Conservation (phyloP, 2,113 vertebrate species). For the Microcebus murinus region DNA sequence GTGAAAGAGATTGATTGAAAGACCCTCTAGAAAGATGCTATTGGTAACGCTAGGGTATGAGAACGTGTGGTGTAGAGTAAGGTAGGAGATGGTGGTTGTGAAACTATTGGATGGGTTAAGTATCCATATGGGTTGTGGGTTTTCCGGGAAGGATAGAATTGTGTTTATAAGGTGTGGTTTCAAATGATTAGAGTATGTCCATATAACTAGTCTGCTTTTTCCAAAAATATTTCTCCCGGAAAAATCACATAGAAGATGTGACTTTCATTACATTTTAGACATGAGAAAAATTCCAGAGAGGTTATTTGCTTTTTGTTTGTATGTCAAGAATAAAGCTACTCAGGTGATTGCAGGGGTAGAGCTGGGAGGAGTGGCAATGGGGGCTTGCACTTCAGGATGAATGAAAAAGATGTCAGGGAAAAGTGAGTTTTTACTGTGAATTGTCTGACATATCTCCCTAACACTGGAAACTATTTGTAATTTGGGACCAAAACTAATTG, state of each 20-base stretch:
- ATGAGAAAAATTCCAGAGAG: background rate
- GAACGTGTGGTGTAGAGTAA: accelerated
- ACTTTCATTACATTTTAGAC: background rate
- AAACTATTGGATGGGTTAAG: background rate
- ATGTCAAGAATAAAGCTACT: background rate
- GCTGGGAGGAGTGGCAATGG: too few species aligned
- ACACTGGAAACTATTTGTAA: background rate
- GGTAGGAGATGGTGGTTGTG: background rate
- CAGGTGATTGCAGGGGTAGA: background rate
- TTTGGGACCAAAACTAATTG: background rate
- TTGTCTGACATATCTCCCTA: background rate
- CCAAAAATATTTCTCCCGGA: background rate
- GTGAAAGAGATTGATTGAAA: background rate
- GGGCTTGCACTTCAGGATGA: background rate
- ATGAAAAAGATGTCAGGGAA: background rate
- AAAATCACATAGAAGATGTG: background rate
- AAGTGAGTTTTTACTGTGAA: background rate
- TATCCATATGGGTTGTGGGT: too few species aligned
- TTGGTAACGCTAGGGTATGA: background rate
- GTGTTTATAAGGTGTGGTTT: background rate
- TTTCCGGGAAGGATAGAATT: background rate
- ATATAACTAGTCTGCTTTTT: background rate
- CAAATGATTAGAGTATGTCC: background rate
- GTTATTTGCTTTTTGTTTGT: background rate
- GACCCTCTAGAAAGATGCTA: background rate